Evolutionary conservation across 2,888 invertebrate genomes (phyloP), one percentile per base, ranked within the genome.

Genomic region (Gisinianus flammeolus): DNA sequence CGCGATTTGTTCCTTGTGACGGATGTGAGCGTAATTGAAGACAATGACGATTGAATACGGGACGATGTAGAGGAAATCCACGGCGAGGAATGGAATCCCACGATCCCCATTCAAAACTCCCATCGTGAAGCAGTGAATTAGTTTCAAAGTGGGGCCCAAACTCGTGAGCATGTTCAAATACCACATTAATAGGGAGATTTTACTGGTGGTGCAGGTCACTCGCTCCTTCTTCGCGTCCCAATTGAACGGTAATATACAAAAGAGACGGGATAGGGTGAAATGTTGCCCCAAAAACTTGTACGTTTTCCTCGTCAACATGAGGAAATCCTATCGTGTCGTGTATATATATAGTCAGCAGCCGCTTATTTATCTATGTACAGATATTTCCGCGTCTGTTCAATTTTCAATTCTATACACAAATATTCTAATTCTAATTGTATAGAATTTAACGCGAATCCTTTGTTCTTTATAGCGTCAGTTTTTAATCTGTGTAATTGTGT

Each of bases 261-360:
- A 0, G 12, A 35, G 22, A 0, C 30, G 22, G 6, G 70, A 24
- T 1, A 76, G 12, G 26, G 24, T 62, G 28, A 22, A 76, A 44
- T 76, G 76, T 10, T 58, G 58, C 10, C 28, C 31, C 19, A 76
- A 22, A 44, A 24, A 69, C n/a, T 69, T 76, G 70, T 76, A 69
- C 22, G 56, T 69, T 28, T 76, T 76, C 62, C 35, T 62, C 12
- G 69, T 76, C n/a, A 76, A 19, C 76, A 76, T 76, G n/a, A n/a
- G n/a, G n/a, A n/a, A n/a, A n/a, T n/a, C n/a, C n/a, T n/a, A n/a
- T n/a, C n/a, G n/a, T n/a, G n/a, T n/a, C n/a, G n/a, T n/a, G n/a
- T n/a, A n/a, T n/a, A n/a, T n/a, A n/a, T n/a, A n/a, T n/a, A n/a
- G n/a, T n/a, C n/a, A n/a, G n/a, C n/a, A n/a, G n/a, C n/a, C n/a